Percentiles rank a stretch among this genome's conserved stretches.
These are phyloP conservation scores for Thamnophis elegans DNA, from an alignment of 2,797 vertebrate species.

Conservation along the genomic window DNA sequence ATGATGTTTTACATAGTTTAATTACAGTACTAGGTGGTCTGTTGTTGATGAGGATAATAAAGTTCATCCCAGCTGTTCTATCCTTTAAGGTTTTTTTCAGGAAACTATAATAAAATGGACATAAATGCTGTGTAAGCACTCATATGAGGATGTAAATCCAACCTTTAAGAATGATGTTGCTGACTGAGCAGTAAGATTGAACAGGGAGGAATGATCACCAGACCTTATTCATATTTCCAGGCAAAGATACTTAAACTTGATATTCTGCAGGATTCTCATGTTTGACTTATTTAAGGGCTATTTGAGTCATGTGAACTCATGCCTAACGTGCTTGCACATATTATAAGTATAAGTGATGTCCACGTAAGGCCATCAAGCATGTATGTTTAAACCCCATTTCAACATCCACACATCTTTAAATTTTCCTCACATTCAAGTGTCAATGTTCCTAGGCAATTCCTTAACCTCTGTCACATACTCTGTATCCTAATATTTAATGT, in stretches of 20 bases:
- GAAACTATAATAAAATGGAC: not conserved
- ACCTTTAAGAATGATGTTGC: not conserved
- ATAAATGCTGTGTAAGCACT: not conserved
- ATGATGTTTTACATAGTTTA: not conserved
- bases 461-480: not conserved
- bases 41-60: not conserved
- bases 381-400: not conserved
- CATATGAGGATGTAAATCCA: not conserved
- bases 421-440: not conserved
- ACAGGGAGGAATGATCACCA: not conserved
- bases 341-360: not conserved
- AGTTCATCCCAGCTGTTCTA: not conserved
- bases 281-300: not conserved
- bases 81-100: not conserved
- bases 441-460: not conserved
- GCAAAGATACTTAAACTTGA: not conserved
- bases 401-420: not conserved
- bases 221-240: not conserved
- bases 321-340: not conserved
- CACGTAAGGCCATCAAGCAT: not conserved
- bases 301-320: not conserved
- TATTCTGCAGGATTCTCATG: not conserved
- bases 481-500: not conserved
- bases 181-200: not conserved
- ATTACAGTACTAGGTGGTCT: not conserved